A percentile compares a stretch with the other conserved stretches of the same genome.
phyloP scores from a whole-genome alignment of 2,888 invertebrate species.

The Aproaerema taeniolella region DNA sequence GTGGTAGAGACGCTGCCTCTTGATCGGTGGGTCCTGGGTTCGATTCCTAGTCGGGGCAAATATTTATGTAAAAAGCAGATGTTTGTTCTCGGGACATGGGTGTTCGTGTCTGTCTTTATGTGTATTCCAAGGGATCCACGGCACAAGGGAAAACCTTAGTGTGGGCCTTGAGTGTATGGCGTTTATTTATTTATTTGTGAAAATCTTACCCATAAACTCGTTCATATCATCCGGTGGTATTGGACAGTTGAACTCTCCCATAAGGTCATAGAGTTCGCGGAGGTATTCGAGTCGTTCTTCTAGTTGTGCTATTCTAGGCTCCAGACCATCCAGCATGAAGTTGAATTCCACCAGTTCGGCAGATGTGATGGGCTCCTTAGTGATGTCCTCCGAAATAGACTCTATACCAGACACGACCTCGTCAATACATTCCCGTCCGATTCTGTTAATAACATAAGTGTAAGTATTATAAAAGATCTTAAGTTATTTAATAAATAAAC shows the following conservation, averaged over 20 bases:
- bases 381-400: conserved; percentile 80
- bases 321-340: conserved; percentile 82
- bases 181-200: too few species aligned
- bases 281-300: conserved; percentile 87
- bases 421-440: conserved; percentile 80
- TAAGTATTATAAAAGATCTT: too few species aligned
- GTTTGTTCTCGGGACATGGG: too few species aligned
- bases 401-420: conserved; percentile 79
- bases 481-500: too few species aligned
- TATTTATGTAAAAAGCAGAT: too few species aligned
- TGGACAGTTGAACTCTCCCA: conserved; percentile 86
- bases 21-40: too few species aligned
- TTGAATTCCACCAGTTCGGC: conserved; percentile 85
- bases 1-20: too few species aligned
- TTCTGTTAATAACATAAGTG: conserved; percentile 57
- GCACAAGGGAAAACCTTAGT: too few species aligned
- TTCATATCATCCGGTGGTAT: conserved; percentile 84
- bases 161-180: too few species aligned
- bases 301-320: conserved; percentile 81
- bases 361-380: conserved; percentile 82
- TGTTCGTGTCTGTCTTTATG: too few species aligned
- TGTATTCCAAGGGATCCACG: too few species aligned
- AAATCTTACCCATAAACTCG: conserved; percentile 75
- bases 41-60: too few species aligned
- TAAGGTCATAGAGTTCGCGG: conserved; percentile 89